Conservation (phyloP, 1,140 invertebrate species). For the Samia ricini region DNA sequence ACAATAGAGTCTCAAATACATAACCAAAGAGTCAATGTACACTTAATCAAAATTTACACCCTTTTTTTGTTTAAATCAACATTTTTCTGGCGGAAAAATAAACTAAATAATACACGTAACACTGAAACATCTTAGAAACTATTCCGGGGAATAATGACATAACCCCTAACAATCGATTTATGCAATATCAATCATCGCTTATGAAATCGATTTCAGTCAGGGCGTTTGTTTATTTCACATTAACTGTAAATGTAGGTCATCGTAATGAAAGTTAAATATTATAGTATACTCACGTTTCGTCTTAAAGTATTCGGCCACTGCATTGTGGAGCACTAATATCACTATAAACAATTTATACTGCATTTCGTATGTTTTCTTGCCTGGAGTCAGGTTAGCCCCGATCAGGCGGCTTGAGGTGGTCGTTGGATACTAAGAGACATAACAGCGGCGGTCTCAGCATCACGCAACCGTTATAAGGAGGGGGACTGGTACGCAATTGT, state of each 20-base stretch:
- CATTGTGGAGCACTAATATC: constrained; percentile 47
- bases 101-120: not conserved
- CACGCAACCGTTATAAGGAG: constrained; percentile 39
- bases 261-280: not conserved
- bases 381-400: constrained; percentile 36
- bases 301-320: constrained; percentile 58
- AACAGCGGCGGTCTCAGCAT: constrained; percentile 31
- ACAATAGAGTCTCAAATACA: too few relatives aligned
- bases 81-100: too few relatives aligned
- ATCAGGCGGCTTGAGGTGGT: constrained; percentile 51
- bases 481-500: constrained; percentile 61
- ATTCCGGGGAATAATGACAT: constrained; percentile 9
- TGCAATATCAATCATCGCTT: constrained; percentile 30
- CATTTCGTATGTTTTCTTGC: constrained; percentile 33
- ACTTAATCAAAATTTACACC: too few relatives aligned
- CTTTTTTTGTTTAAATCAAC: too few relatives aligned
- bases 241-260: constrained; percentile 1
- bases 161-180: constrained; percentile 31
- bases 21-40: too few relatives aligned
- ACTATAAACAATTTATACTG: constrained; percentile 60
- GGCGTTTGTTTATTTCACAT: constrained; percentile 9
- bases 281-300: constrained; percentile 60
- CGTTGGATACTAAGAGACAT: constrained; percentile 47
- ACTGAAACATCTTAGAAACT: not conserved
- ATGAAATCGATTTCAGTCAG: constrained; percentile 21